A percentile compares a stretch with the other conserved stretches of the same genome.
Conservation (phyloP, 2,797 vertebrate genomes). For the Macropus fuliginosus region DNA sequence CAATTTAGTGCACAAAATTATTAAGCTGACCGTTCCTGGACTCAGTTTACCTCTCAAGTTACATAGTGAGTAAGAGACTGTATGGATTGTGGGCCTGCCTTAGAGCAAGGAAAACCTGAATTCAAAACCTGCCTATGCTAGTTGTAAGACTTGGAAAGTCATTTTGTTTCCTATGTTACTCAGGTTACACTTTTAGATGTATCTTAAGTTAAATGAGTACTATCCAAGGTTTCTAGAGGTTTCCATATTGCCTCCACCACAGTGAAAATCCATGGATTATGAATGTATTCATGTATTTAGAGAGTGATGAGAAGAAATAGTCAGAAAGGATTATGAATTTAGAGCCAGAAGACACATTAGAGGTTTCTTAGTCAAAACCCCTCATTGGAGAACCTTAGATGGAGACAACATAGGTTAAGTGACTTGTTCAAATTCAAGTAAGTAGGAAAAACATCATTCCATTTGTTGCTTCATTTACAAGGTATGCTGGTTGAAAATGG, state of each 20-base stretch:
- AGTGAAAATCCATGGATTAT: not conserved
- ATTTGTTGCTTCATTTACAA: not conserved
- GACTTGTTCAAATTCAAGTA: not conserved
- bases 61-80: not conserved
- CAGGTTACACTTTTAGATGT: not conserved
- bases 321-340: not conserved
- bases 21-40: not conserved
- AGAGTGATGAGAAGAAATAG: not conserved
- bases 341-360: not conserved
- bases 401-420: not conserved
- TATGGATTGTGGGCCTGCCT: not conserved
- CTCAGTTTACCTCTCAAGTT: not conserved
- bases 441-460: not conserved
- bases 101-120: not conserved
- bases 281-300: not conserved
- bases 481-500: not conserved
- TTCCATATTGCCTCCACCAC: not conserved
- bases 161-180: not conserved
- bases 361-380: not conserved
- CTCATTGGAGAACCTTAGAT: not conserved
- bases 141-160: not conserved
- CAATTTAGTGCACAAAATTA: not conserved
- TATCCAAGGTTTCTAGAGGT: not conserved
- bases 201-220: not conserved
- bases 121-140: not conserved